Conservation (phyloP, 2,888 invertebrate genomes). For the Ormia ochracea region DNA sequence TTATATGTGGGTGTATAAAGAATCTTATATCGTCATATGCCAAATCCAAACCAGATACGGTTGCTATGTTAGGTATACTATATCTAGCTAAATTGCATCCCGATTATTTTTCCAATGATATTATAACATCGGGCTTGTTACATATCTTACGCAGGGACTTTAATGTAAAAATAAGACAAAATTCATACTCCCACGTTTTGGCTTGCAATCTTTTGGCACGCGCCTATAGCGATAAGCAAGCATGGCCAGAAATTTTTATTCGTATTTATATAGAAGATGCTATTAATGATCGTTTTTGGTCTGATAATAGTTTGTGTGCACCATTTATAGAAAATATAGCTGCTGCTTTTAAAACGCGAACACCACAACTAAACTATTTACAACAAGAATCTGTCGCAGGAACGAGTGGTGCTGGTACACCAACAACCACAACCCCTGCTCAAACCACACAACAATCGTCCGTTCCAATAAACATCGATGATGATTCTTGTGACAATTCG, state of each 20-base stretch:
- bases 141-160: conserved; percentile 88
- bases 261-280: conserved; percentile 97
- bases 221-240: conserved; percentile 87
- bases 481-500: conserved; percentile 78
- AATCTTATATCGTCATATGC: conserved; percentile 84
- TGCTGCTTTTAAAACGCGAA: conserved; percentile 76
- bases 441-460: conserved; percentile 63
- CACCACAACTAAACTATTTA: conserved; percentile 70
- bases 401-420: conserved; percentile 63
- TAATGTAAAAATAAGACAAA: conserved; percentile 83
- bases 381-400: conserved; percentile 65
- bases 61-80: conserved; percentile 86
- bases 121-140: conserved; percentile 86
- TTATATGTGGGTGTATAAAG: conserved; percentile 92
- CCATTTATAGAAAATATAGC: conserved; percentile 94
- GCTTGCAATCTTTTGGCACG: conserved; percentile 87
- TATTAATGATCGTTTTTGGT: conserved; percentile 94
- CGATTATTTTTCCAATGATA: conserved; percentile 85
- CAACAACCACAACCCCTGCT: conserved; percentile 57
- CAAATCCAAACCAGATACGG: conserved; percentile 87
- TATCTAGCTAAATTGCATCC: conserved; percentile 89
- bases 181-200: conserved; percentile 57
- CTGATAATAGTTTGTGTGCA: conserved; percentile 93
- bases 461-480: conserved; percentile 74
- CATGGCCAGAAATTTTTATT: conserved; percentile 95